Conservation (phyloP, 2,888 invertebrate species). For the Hololepta plana region DNA sequence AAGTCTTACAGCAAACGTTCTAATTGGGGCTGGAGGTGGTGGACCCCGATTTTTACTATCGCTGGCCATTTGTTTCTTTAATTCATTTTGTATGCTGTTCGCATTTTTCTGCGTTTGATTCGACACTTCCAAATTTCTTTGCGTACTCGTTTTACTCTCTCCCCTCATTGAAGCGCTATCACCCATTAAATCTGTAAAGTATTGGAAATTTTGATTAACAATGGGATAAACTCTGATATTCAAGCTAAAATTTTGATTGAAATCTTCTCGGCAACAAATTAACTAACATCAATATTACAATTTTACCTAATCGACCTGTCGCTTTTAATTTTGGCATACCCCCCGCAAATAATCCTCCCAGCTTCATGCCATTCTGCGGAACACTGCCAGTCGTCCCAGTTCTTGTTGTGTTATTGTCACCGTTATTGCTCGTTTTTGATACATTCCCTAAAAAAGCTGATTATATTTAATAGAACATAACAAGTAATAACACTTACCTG, state of each 20-base stretch:
- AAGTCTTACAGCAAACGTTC: slow-evolving; percentile 23
- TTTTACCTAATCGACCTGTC: slow-evolving; percentile 36
- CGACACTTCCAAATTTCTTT: slow-evolving; percentile 4
- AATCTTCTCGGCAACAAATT: too few species aligned
- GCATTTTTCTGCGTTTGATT: slow-evolving; percentile 16
- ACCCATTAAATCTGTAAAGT: too few species aligned
- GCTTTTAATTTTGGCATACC: slow-evolving; percentile 67
- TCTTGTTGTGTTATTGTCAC: slow-evolving; percentile 2
- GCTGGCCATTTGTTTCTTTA: slow-evolving; percentile 25
- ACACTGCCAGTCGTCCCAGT: slow-evolving; percentile 5
- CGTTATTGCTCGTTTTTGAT: slow-evolving; percentile 14
- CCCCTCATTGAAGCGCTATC: too few species aligned
- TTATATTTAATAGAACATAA: too few species aligned
- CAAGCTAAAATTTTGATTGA: too few species aligned
- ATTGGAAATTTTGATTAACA: too few species aligned
- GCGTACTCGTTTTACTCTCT: too few species aligned
- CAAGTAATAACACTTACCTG: slow-evolving; percentile 32
- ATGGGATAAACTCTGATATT: too few species aligned
- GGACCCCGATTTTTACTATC: slow-evolving; percentile 46
- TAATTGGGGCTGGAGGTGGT: slow-evolving; percentile 56
- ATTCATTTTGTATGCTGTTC: slow-evolving; percentile 21
- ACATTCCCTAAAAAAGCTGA: slow-evolving; percentile 40
- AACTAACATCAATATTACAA: too few species aligned
- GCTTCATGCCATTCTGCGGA: slow-evolving; percentile 22
- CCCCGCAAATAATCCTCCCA: slow-evolving; percentile 63